phyloP scores from a whole-genome alignment of 2,797 vertebrate genomes.

The Propithecus perrieri region DNA sequence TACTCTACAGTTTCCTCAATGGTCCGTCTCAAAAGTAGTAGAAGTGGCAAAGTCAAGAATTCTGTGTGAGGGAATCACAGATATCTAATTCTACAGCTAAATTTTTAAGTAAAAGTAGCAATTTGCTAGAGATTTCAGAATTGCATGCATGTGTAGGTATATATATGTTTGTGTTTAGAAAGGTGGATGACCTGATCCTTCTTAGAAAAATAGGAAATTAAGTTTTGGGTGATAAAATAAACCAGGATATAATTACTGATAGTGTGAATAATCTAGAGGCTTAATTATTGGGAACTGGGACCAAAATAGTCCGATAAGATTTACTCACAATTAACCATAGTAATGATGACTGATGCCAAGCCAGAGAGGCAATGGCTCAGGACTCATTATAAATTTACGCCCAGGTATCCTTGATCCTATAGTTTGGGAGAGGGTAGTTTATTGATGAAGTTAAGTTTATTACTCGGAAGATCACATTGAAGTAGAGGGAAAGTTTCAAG shows the following conservation, averaged over 20 bases:
- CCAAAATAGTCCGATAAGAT: not conserved
- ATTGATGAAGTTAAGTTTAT: not conserved
- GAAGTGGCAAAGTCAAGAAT: not conserved
- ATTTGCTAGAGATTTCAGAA: not conserved
- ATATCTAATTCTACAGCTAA: not conserved
- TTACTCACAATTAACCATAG: not conserved
- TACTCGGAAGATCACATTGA: not conserved
- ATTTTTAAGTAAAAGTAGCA: not conserved
- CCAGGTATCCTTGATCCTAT: not conserved
- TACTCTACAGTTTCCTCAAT: not conserved
- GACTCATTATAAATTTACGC: not conserved
- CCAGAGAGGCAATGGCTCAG: not conserved
- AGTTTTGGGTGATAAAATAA: not conserved
- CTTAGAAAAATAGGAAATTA: not conserved
- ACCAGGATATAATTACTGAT: not conserved
- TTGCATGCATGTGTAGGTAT: fast-evolving
- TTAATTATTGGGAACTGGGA: not conserved
- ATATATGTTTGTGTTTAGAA: not conserved
- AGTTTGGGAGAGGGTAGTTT: not conserved
- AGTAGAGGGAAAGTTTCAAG: not conserved
- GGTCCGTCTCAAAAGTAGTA: not conserved
- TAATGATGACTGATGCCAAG: not conserved
- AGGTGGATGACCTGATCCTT: not conserved
- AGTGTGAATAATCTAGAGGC: not conserved
- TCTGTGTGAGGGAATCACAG: not conserved